These are phyloP conservation scores for Pseudeuparius sepicola DNA, from an alignment of 2,888 invertebrate genomes.

Conservation along the genomic window DNA sequence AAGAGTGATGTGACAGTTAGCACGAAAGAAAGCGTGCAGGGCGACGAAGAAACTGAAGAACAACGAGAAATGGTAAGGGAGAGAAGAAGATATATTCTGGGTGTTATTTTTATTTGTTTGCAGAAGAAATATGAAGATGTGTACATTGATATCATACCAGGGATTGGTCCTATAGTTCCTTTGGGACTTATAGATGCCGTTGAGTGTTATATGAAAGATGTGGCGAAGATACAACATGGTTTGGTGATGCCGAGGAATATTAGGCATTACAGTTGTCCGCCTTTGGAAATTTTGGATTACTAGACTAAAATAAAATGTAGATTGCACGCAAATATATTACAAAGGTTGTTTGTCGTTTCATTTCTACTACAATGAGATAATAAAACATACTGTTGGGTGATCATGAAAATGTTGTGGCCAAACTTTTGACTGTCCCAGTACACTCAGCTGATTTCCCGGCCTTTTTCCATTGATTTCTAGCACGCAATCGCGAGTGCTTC, in stretches of 20 bases:
- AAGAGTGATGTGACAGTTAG: neutral
- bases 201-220: constrained; percentile 43
- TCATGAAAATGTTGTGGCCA: too few relatives aligned
- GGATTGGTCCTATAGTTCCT: constrained; percentile 50
- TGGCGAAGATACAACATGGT: constrained; percentile 49
- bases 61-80: constrained; percentile 11
- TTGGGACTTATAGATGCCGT: constrained; percentile 43
- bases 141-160: constrained; percentile 43
- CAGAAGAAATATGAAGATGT: constrained; percentile 31
- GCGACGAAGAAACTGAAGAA: constrained; percentile 9
- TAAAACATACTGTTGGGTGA: too few relatives aligned
- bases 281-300: constrained; percentile 42
- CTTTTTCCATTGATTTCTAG: too few relatives aligned
- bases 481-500: too few relatives aligned
- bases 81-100: too few relatives aligned
- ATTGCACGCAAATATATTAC: too few relatives aligned
- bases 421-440: too few relatives aligned
- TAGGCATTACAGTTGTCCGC: constrained; percentile 58
- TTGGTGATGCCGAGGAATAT: constrained; percentile 63
- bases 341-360: too few relatives aligned
- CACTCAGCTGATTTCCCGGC: too few relatives aligned
- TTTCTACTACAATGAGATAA: too few relatives aligned
- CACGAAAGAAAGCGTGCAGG: constrained; percentile 4
- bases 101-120: too few relatives aligned
- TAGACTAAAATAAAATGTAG: too few relatives aligned